These are phyloP conservation scores for Caenorhabditis panamensis DNA, from an alignment of 2,888 invertebrate species.

Conservation along the genomic window DNA sequence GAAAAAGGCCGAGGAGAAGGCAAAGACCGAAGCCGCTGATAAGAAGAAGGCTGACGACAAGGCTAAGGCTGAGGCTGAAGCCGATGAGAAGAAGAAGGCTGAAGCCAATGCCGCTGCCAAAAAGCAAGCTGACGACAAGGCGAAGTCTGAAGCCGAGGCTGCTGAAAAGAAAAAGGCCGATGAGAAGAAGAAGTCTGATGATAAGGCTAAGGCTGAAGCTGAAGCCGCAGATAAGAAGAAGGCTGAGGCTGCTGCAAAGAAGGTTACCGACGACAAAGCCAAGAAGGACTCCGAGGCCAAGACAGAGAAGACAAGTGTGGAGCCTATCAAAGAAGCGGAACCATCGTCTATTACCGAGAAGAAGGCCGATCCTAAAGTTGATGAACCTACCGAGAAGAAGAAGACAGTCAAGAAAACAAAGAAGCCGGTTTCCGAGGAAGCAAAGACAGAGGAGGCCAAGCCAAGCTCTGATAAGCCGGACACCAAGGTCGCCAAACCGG, in stretches of 20 bases:
- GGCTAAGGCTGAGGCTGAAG: conserved; percentile 37
- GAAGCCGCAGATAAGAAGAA: conserved; percentile 28
- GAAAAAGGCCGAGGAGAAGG: conserved; percentile 23
- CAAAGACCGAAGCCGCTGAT: conserved; percentile 33
- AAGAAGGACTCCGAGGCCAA: conserved; percentile 36
- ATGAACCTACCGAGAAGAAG: conserved; percentile 4
- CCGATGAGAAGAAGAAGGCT: conserved; percentile 26
- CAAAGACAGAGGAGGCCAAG: too few relatives aligned
- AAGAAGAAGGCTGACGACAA: conserved; percentile 44
- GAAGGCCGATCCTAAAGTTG: too few relatives aligned
- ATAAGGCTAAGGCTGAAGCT: conserved; percentile 36
- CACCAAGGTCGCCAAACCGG: too few relatives aligned
- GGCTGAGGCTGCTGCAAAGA: conserved; percentile 32
- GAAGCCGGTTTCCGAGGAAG: too few relatives aligned
- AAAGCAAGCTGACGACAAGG: conserved; percentile 15
- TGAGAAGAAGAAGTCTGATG: conserved; percentile 43
- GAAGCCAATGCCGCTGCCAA: conserved; percentile 14
- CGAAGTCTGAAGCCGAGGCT: conserved; percentile 28
- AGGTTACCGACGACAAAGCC: conserved; percentile 26
- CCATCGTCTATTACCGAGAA: conserved; percentile 11
- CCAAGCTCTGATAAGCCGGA: too few relatives aligned
- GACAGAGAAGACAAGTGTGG: neutral
- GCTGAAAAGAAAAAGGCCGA: conserved; percentile 46
- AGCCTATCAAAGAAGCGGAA: conserved; percentile 14
- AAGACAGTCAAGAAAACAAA: neutral